These are phyloP conservation scores for Ramphastos sulfuratus DNA, from an alignment of 2,113 vertebrate genomes.

Conservation along the genomic window DNA sequence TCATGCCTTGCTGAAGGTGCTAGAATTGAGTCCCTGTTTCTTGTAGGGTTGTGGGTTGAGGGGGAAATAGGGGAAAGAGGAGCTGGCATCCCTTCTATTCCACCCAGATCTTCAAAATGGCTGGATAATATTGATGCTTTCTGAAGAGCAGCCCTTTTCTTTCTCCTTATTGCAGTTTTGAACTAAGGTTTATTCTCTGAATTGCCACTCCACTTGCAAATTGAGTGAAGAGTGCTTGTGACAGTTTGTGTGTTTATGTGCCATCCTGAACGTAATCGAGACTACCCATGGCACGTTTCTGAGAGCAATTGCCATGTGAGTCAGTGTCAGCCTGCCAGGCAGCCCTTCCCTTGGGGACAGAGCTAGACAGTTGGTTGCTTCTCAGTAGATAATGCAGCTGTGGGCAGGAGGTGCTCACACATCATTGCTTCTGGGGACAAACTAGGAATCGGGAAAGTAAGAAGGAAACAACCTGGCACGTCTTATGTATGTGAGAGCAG, in stretches of 20 bases:
- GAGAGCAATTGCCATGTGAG: fast-evolving
- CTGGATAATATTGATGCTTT: not conserved
- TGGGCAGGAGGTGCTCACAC: not conserved
- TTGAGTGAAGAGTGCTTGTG: not conserved
- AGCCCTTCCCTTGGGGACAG: fast-evolving
- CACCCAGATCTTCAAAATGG: not conserved
- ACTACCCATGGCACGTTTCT: fast-evolving
- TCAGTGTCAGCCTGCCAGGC: not conserved
- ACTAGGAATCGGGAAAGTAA: not conserved
- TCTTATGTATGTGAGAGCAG: not conserved
- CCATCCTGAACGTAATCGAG: not conserved
- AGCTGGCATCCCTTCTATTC: not conserved
- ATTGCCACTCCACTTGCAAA: not conserved
- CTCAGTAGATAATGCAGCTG: not conserved
- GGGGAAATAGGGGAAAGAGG: not conserved
- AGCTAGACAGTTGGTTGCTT: not conserved
- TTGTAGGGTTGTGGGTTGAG: not conserved
- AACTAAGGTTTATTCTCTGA: not conserved
- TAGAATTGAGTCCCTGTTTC: not conserved
- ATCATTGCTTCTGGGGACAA: not conserved
- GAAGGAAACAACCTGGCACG: not conserved
- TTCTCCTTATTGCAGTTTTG: not conserved
- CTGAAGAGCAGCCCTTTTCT: not conserved
- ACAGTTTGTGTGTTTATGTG: not conserved
- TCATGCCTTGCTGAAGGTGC: not conserved